Evolutionary conservation across 1,140 invertebrate species (phyloP), one percentile per base, ranked within the genome.

Genomic region (Zaprionus kolodkinae): DNA sequence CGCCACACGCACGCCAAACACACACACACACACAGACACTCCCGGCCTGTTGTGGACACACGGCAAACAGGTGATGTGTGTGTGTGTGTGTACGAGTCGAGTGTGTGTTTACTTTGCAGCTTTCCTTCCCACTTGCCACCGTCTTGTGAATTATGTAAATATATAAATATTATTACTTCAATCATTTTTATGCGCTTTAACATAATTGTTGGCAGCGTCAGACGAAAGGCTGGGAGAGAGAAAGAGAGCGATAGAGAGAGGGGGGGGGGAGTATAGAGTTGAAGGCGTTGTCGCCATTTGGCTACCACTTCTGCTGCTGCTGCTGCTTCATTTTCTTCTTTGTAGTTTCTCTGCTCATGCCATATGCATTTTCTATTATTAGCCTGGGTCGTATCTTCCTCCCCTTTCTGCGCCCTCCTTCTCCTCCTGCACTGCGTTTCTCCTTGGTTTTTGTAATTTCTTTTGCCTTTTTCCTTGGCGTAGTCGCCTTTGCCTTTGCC

Each of bases 41-140:
- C 56, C n/a, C 9, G 7, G 6, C 6, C 35, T 68, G 21, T 73
- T 74, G 56, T 76, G 66, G 50, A 38, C 62, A 76, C 67, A 55
- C 60, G 71, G 71, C 71, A 76, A 84, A 89, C 84, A 88, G 84
- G 84, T 88, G 85, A 88, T 64, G 77, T 57, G 61, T 65, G 17
- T 50, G 54, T 57, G 27, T 40, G 35, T 40, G 11, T 54, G 27
- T 70, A 36, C 62, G 52, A 36, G 54, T 50, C 15, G 64, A 48
- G 35, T 54, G 63, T 71, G 57, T 52, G 73, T 84, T 86, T 78
- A 64, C 72, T 67, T 33, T 68, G 56, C 63, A 74, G 57, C 65
- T 86, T 78, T 68, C 17, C 17, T 48, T 48, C 56, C 74, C 66
- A 67, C 61, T 72, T 48, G 40, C 40, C 40, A 9, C 40, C 27